Conservation (phyloP, 2,113 vertebrate species). For the Sakesphorus luctuosus region DNA sequence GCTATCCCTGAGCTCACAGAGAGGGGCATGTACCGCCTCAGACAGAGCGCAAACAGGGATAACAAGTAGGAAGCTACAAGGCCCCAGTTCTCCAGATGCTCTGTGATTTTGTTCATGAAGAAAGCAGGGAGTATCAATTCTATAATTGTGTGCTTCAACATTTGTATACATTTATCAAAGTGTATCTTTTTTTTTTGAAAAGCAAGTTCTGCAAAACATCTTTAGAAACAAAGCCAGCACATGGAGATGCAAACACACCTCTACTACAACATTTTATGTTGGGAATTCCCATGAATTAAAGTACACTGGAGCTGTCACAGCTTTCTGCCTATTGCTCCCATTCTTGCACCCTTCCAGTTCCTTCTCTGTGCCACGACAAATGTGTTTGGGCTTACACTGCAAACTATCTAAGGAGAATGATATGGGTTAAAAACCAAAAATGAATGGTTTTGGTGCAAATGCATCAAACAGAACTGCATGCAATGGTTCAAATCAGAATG, state of each 20-base stretch:
- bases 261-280: not conserved
- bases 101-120: not conserved
- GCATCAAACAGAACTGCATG: not conserved
- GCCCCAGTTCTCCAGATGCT: not conserved
- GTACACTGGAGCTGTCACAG: not conserved
- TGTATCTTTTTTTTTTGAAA: not conserved
- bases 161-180: not conserved
- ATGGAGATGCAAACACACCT: not conserved
- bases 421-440: not conserved
- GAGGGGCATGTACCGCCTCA: not conserved
- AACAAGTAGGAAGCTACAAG: not conserved
- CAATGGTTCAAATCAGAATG: not conserved
- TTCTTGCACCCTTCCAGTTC: not conserved
- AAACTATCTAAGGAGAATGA: not conserved
- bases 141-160: not conserved
- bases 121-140: not conserved
- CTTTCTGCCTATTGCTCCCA: not conserved
- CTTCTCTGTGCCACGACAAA: not conserved
- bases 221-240: not conserved
- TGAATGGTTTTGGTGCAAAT: rapidly evolving
- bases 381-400: not conserved
- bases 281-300: not conserved
- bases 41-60: not conserved
- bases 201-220: not conserved
- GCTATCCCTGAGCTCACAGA: not conserved